Evolutionary conservation across 2,113 vertebrate genomes (phyloP).

Genomic region (Brienomyrus longianalis): DNA sequence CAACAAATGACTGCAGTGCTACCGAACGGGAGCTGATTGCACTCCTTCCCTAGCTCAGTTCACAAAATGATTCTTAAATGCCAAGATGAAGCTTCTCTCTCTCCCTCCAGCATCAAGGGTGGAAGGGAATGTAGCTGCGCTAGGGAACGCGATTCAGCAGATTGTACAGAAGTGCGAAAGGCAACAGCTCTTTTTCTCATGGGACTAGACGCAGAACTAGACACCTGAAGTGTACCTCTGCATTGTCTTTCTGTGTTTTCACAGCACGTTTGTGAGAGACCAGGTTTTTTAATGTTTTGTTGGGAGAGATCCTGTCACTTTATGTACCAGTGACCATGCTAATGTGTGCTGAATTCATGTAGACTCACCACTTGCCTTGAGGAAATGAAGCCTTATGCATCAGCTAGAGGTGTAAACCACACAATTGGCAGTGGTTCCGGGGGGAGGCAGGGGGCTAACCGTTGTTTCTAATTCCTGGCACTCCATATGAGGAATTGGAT

Average conservation of each 20-base stretch:
- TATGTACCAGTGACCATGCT: background rate
- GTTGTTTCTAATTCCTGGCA: background rate
- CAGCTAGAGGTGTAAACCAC: background rate
- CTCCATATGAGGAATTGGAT: background rate
- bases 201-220: background rate
- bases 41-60: background rate
- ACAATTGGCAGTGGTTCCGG: background rate
- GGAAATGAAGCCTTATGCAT: background rate
- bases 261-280: background rate
- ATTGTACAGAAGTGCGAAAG: background rate
- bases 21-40: constrained; percentile 23
- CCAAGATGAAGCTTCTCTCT: constrained; percentile 2
- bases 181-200: background rate
- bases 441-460: background rate
- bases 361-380: background rate
- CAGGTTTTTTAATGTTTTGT: background rate
- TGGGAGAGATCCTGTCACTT: background rate
- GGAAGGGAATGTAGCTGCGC: background rate
- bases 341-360: background rate
- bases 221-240: background rate
- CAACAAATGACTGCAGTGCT: constrained; percentile 21
- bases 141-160: background rate
- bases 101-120: background rate
- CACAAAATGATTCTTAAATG: constrained; percentile 21
- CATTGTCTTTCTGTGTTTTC: background rate